These are phyloP conservation scores for Sceloporus undulatus DNA, from an alignment of 2,113 vertebrate genomes.

Conservation along the genomic window DNA sequence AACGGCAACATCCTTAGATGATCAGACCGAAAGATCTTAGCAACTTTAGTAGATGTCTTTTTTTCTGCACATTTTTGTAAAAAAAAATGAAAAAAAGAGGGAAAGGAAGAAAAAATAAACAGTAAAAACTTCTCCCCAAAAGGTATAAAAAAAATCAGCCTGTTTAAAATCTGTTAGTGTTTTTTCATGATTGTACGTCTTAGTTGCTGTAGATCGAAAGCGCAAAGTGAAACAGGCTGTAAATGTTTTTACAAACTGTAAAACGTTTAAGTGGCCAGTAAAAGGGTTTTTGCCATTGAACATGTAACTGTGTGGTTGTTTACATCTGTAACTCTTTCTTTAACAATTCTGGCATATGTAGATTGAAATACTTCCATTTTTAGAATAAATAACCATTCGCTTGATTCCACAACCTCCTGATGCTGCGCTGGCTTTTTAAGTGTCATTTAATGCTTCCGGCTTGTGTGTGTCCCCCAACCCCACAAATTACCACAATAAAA, in stretches of 20 bases:
- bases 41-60: slow-evolving; percentile 58
- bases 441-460: slow-evolving; percentile 3
- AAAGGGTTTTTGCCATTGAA: slow-evolving; percentile 66
- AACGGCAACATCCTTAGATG: slow-evolving; percentile 42
- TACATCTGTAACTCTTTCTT: slow-evolving; percentile 71
- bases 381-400: slow-evolving; percentile 75
- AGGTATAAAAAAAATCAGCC: slow-evolving; percentile 17
- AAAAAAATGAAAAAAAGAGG: not conserved
- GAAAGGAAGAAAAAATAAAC: slow-evolving; percentile 39
- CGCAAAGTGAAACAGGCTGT: slow-evolving; percentile 64
- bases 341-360: slow-evolving; percentile 64
- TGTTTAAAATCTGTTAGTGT: slow-evolving; percentile 64
- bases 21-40: slow-evolving; percentile 44
- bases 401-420: slow-evolving; percentile 59
- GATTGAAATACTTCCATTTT: slow-evolving; percentile 69
- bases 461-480: not conserved
- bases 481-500: not conserved
- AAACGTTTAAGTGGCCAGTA: slow-evolving; percentile 76
- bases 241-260: slow-evolving; percentile 72
- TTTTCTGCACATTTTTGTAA: slow-evolving; percentile 61
- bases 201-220: slow-evolving; percentile 67
- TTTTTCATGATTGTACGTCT: slow-evolving; percentile 63
- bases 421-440: slow-evolving; percentile 55
- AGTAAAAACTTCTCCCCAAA: not conserved
- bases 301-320: slow-evolving; percentile 76